These are phyloP conservation scores for Takifugu ocellatus DNA, from an alignment of 2,797 vertebrate genomes.

Conservation along the genomic window DNA sequence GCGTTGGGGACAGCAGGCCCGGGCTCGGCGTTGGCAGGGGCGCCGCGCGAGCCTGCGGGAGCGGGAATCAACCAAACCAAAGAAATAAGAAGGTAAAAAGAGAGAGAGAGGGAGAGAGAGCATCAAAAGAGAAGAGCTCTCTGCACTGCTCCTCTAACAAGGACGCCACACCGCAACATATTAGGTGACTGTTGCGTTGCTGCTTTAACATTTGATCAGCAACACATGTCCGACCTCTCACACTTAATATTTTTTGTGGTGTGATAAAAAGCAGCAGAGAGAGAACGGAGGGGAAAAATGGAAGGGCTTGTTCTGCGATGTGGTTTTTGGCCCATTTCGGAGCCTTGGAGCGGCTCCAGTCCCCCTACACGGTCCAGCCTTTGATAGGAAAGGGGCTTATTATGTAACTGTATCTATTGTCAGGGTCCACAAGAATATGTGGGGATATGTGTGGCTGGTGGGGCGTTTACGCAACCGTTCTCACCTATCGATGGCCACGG, in stretches of 20 bases:
- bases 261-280: conserved; percentile 45
- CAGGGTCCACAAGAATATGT: conserved; percentile 64
- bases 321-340: conserved; percentile 67
- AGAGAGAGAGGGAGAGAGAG: conserved; percentile 30
- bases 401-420: conserved; percentile 78
- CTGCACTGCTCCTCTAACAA: conserved; percentile 11
- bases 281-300: conserved; percentile 49
- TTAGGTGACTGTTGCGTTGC: conserved; percentile 61
- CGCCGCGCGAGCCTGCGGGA: too few species aligned
- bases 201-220: conserved; percentile 72
- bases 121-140: conserved; percentile 44
- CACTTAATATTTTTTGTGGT: conserved; percentile 67
- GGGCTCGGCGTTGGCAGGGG: conserved; percentile 6
- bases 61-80: too few species aligned
- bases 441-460: conserved; percentile 16
- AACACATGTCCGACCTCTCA: conserved; percentile 73
- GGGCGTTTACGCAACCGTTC: conserved; percentile 20
- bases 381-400: conserved; percentile 74
- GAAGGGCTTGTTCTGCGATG: conserved; percentile 72
- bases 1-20: conserved; percentile 70
- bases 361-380: conserved; percentile 54
- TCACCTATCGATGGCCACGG: conserved; percentile 37
- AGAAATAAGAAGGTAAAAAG: conserved; percentile 17
- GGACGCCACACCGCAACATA: conserved; percentile 64
- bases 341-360: conserved; percentile 67